These are phyloP conservation scores for Unio delphinus DNA, from an alignment of 2,888 invertebrate genomes.

Conservation along the genomic window DNA sequence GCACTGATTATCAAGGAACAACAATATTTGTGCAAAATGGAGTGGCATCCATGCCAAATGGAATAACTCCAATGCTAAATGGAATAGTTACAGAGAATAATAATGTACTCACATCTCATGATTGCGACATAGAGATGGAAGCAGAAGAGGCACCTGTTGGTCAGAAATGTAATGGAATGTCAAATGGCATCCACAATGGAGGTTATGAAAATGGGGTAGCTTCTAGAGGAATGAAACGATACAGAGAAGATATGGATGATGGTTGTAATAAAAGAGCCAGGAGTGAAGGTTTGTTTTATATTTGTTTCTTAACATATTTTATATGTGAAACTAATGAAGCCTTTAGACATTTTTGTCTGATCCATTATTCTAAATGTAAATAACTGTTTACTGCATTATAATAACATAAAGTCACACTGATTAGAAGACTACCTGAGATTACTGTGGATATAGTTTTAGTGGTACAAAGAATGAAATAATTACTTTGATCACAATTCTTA, in stretches of 20 bases:
- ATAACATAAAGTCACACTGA: no score
- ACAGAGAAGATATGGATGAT: conserved; percentile 50
- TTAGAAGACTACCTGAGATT: no score
- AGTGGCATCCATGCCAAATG: no score
- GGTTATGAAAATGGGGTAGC: conserved; percentile 30
- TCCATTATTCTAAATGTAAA: no score
- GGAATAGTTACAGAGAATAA: conserved; percentile 13
- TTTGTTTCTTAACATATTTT: neutral
- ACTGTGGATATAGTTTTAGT: no score
- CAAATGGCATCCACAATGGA: conserved; percentile 15
- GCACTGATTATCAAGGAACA: no score
- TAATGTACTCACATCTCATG: conserved; percentile 22
- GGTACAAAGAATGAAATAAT: no score
- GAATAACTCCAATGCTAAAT: neutral
- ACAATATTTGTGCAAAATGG: no score
- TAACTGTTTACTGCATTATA: no score
- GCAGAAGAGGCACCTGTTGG: conserved; percentile 11
- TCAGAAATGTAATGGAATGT: conserved; percentile 16
- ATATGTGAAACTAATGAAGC: no score
- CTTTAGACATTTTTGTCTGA: no score
- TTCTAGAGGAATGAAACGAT: conserved; percentile 53
- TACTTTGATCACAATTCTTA: no score
- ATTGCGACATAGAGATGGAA: conserved; percentile 43
- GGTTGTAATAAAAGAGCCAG: conserved; percentile 37
- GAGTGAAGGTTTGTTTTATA: conserved; percentile 24